Percentiles rank a stretch among this genome's conserved stretches.
Conservation (phyloP, 2,113 vertebrate genomes). For the Otus sunia region DNA sequence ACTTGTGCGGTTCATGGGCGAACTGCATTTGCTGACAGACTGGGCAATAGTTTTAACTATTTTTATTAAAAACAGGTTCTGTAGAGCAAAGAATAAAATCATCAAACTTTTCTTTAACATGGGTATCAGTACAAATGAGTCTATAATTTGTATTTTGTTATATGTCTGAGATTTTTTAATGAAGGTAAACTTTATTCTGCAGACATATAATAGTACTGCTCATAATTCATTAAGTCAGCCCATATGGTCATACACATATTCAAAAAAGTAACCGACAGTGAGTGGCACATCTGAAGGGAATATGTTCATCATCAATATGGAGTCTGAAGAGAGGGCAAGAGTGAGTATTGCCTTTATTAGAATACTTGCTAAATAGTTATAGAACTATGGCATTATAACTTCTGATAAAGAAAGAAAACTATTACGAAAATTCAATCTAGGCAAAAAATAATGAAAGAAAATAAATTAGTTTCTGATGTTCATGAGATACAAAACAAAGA, state of each 20-base stretch:
- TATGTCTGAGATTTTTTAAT: neutral
- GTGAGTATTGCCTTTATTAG: neutral
- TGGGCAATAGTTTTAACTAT: neutral
- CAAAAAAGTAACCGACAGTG: neutral
- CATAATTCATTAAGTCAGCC: neutral
- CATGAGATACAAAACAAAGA: constrained; percentile 3
- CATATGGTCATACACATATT: neutral
- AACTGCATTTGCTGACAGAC: neutral
- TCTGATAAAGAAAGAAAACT: neutral
- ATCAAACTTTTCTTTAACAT: neutral
- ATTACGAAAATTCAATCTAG: neutral
- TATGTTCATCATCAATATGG: neutral
- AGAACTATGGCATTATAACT: neutral
- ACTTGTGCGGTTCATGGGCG: neutral
- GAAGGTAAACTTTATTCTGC: neutral
- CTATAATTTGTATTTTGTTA: neutral
- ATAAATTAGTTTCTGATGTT: neutral
- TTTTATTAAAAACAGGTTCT: neutral
- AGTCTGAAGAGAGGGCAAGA: neutral
- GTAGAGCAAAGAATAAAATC: neutral
- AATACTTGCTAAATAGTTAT: neutral
- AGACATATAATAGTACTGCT: neutral
- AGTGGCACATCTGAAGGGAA: neutral
- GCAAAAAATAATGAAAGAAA: neutral
- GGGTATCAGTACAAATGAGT: neutral